Base-by-base conservation (phyloP, 2,888 invertebrate genomes). In the Linnaemya vulpina region DNA sequence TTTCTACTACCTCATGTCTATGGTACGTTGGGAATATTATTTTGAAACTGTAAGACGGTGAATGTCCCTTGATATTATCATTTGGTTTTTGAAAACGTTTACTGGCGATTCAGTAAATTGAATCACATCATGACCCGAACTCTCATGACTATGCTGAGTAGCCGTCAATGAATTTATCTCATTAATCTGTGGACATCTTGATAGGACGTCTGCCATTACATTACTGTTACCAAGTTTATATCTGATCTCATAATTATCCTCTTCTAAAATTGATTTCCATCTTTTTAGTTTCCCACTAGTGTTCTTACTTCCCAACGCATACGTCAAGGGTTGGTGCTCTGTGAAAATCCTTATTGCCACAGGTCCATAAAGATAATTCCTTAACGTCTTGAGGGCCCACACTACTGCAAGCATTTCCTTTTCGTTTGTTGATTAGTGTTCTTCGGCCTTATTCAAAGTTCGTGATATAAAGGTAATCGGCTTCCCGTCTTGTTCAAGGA, bases 381-480 rank as follows among this genome's bases (percentile, higher is more conserved):
- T n/a, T n/a, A n/a, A n/a, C n/a, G n/a, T n/a, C n/a, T n/a, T n/a
- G n/a, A n/a, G n/a, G n/a, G n/a, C n/a, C n/a, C n/a, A n/a, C n/a
- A n/a, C n/a, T n/a, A n/a, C n/a, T n/a, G n/a, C n/a, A n/a, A n/a
- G n/a, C n/a, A n/a, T n/a, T n/a, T n/a, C n/a, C n/a, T n/a, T n/a
- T n/a, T n/a, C n/a, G n/a, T n/a, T n/a, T n/a, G n/a, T n/a, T n/a
- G n/a, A n/a, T n/a, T n/a, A n/a, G n/a, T n/a, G n/a, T n/a, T 86
- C 80, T 17, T 86, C 83, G 2, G 74, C 15, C 40, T 78, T 83
- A 35, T 53, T 80, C 0, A 85, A 40, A 15, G 75, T 83, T 38
- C 80, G 25, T 30, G 76, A 84, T 13, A 86, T 83, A 11, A 73
- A 79, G 1, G 70, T 46, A 8, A 85, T 75, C 9, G 83, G 84